Base-by-base conservation (phyloP, 2,113 vertebrate genomes). In the Sinocyclocheilus anshuiensis region DNA sequence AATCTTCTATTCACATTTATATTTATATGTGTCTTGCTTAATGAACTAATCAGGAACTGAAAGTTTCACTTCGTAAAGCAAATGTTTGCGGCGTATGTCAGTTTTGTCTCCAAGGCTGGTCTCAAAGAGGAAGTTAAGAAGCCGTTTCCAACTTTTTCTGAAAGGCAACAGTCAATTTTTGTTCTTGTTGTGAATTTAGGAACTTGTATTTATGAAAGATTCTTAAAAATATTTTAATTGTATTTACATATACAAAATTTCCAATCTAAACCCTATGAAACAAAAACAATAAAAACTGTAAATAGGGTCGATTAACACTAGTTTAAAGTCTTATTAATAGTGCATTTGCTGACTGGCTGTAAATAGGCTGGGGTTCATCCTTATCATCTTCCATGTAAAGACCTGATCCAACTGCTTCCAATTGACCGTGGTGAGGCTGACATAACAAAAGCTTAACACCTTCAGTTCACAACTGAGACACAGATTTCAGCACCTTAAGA, bases 391-490 rank as follows among this genome's bases (percentile, higher is more conserved):
- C 24, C 1, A 80, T 83, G 77, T 88, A 88, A 92, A 89, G 86
- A 83, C 69, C 2, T 76, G 61, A 69, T 50, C 24, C 55, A 26
- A 61, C 90, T 71, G 87, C 67, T 78, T 88, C 63, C 89, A 85
- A 80, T 84, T 84, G 85, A 89, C 57, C 61, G 20, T 55, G 33
- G 22, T 10, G 59, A n/a, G 78, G 59, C 87, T 65, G 45, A 65
- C 29, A 89, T 90, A 87, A 91, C 87, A 91, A 86, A 84, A 88
- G 88, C 89, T 93, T 92, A 88, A 90, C 90, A 91, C 88, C 36
- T 79, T 63, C 13, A n/a, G 69, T 20, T 75, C 5, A 26, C 39
- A 15, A 22, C 82, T 59, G 36, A 55, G 76, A 76, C 15, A 76
- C 20, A 61, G 20, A 59, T 69, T 57, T 86, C 61, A 55, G 39